phyloP scores from a whole-genome alignment of 1,140 invertebrate genomes.

The Homalodisca vitripennis region DNA sequence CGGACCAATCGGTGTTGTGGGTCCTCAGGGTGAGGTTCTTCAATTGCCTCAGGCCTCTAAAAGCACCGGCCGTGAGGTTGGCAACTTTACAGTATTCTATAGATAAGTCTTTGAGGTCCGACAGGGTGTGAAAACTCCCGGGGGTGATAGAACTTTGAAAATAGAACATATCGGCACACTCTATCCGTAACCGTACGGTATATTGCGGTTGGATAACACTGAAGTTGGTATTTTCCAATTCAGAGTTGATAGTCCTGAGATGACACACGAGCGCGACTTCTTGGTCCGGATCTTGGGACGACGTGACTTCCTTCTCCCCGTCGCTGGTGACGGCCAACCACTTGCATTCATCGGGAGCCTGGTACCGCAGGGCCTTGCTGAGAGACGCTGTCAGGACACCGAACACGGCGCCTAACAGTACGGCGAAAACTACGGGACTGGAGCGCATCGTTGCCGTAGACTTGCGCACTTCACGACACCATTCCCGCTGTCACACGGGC shows the following conservation, averaged over 20 bases:
- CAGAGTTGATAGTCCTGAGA: slow-evolving; percentile 81
- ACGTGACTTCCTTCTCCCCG: slow-evolving; percentile 47
- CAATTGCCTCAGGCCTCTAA: slow-evolving; percentile 75
- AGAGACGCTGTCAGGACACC: slow-evolving; percentile 65
- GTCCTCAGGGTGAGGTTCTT: slow-evolving; percentile 82
- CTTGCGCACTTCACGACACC: slow-evolving; percentile 23
- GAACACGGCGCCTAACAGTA: slow-evolving; percentile 63
- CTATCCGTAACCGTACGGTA: slow-evolving; percentile 73
- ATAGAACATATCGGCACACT: slow-evolving; percentile 81
- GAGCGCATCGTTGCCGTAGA: slow-evolving; percentile 34
- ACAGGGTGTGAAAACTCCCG: slow-evolving; percentile 78
- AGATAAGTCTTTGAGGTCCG: slow-evolving; percentile 77
- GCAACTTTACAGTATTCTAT: slow-evolving; percentile 91
- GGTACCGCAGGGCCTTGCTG: slow-evolving; percentile 66
- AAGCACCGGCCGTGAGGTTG: slow-evolving; percentile 81
- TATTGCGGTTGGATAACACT: slow-evolving; percentile 85
- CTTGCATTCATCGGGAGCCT: slow-evolving; percentile 82
- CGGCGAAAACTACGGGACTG: slow-evolving; percentile 50
- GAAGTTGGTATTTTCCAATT: slow-evolving; percentile 86
- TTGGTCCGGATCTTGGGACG: slow-evolving; percentile 56
- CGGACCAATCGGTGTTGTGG: slow-evolving; percentile 85
- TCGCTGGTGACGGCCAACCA: slow-evolving; percentile 61
- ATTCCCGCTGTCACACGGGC: neutral
- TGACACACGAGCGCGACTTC: slow-evolving; percentile 74
- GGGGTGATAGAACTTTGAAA: slow-evolving; percentile 83